Conservation (phyloP, 2,113 vertebrate genomes). For the Ceyx melanurus region DNA sequence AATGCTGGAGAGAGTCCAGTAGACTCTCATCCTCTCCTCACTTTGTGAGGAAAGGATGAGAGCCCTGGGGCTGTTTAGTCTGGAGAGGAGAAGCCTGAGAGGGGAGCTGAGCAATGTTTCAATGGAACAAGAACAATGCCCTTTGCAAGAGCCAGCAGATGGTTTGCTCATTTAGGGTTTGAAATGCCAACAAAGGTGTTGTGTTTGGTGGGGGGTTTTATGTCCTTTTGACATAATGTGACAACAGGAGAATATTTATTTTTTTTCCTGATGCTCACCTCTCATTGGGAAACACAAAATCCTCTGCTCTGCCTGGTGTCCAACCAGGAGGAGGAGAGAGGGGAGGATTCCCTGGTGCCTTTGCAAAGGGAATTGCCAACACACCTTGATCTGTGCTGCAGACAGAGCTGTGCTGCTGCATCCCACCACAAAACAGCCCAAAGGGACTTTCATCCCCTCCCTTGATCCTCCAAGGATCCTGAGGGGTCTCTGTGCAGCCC, state of each 20-base stretch:
- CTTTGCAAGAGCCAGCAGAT: background rate
- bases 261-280: background rate
- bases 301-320: background rate
- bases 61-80: no score
- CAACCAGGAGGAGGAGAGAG: background rate
- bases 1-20: no score
- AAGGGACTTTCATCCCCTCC: rapidly evolving
- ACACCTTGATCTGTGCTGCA: background rate
- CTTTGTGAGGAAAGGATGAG: no score
- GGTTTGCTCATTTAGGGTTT: background rate
- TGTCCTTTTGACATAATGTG: background rate
- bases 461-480: background rate
- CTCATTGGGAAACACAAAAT: background rate
- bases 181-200: background rate
- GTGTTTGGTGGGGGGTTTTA: background rate
- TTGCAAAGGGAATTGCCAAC: background rate
- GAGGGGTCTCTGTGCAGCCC: rapidly evolving
- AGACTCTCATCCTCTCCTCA: no score
- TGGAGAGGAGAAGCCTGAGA: no score
- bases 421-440: background rate
- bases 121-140: constrained; percentile 4
- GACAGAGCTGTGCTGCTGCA: background rate
- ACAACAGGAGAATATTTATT: background rate
- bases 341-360: background rate
- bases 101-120: background rate